Evolutionary conservation across 2,797 vertebrate genomes (phyloP), one percentile per base, ranked within the genome.

Genomic region (Sebastes vulpes): DNA sequence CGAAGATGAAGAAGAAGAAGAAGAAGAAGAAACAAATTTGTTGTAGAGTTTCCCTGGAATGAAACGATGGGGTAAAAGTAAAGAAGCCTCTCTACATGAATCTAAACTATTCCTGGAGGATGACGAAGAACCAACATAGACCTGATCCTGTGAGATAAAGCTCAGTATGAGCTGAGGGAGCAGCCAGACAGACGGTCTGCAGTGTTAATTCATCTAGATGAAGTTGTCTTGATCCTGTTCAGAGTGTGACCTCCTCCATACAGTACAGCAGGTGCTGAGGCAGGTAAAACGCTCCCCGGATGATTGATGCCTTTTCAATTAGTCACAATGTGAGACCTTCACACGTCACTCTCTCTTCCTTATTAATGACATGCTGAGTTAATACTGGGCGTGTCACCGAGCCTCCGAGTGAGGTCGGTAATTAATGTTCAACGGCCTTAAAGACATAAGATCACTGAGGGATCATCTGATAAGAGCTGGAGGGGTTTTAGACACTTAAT

Each of bases 281-380:
- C 86, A 89, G 90, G 88, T 83, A 81, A 93, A 95, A 73, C 66
- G 90, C 94, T 42, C 90, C 91, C 86, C 88, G 72, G 94, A 96
- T 90, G 96, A 97, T 94, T 92, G 95, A 95, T 94, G 89, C 88
- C 85, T 92, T 96, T 96, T 95, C 93, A 95, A 89, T 92, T 86
- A 91, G 75, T 84, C 72, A 57, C 83, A 87, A 91, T 75, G 88
- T 72, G 87, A 93, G 87, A 84, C 88, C 86, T 89, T 92, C 88
- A 89, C 81, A 83, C 65, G 81, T 88, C 82, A 81, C 81, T 92
- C 88, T 91, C 54, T 12, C 56, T 25, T 31, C 72, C 69, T 86
- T 85, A 87, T 93, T 93, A 91, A 92, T 82, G 90, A 84, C 73
- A 69, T 28, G 63, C 86, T 72, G 82, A 14, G 81, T 80, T 90